Conservation (phyloP, 2,113 vertebrate species). For the Hippopotamus amphibius region DNA sequence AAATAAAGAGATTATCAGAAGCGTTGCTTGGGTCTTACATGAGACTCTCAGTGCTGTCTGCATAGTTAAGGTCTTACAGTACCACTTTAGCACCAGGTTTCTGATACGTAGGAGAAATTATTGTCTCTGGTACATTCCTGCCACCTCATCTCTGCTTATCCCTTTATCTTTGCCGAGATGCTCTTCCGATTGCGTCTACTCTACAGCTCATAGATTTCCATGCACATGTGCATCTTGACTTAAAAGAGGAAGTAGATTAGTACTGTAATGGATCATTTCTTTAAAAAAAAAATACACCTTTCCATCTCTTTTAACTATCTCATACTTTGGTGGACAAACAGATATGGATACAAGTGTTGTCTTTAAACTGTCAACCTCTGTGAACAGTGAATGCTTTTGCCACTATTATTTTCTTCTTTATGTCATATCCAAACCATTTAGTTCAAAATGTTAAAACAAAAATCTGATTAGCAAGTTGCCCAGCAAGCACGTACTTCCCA, state of each 20-base stretch:
- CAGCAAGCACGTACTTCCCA: background rate
- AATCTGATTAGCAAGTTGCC: slow-evolving; percentile 4
- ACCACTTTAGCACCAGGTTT: background rate
- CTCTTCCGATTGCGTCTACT: background rate
- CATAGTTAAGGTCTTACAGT: background rate
- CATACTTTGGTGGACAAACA: background rate
- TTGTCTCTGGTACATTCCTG: background rate
- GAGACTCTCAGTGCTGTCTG: background rate
- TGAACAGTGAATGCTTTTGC: background rate
- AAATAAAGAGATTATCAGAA: background rate
- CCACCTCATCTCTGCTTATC: background rate
- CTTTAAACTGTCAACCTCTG: background rate
- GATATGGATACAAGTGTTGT: background rate
- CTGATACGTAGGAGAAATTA: background rate
- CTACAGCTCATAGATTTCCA: background rate
- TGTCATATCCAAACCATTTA: background rate
- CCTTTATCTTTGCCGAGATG: background rate
- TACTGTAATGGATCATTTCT: background rate
- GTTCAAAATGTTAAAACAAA: slow-evolving; percentile 29
- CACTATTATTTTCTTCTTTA: background rate
- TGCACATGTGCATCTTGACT: background rate
- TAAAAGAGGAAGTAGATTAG: background rate
- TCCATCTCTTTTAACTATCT: background rate
- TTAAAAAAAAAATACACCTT: background rate
- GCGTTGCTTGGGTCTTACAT: background rate